Conservation (phyloP, 1,140 invertebrate species). For the Epicauta chinensis region DNA sequence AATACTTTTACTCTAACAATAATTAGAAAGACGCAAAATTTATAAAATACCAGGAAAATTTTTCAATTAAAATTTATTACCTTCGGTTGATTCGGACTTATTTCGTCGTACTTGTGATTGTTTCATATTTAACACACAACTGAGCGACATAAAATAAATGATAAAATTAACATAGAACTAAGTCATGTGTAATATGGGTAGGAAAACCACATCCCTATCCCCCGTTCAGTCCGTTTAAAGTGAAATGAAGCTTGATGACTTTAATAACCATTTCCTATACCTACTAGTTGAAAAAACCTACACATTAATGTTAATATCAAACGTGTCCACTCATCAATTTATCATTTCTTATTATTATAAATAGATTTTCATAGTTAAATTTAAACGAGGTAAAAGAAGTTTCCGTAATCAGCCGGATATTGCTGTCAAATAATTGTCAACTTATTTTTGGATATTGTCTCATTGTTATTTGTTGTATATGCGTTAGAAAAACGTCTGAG, state of each 20-base stretch:
- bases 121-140: conserved; percentile 2
- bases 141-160: conserved; percentile 8
- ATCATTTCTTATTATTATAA: too few species aligned
- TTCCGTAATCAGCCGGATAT: too few species aligned
- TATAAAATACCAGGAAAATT: too few species aligned
- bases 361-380: too few species aligned
- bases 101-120: conserved; percentile 4
- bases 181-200: conserved; percentile 3
- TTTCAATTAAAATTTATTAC: background rate
- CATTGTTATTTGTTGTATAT: too few species aligned
- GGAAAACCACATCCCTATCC: conserved; percentile 18
- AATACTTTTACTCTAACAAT: too few species aligned
- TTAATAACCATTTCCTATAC: conserved; percentile 20
- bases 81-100: conserved; percentile 8
- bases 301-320: background rate
- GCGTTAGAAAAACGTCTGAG: too few species aligned
- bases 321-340: too few species aligned
- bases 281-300: background rate
- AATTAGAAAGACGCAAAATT: too few species aligned
- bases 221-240: background rate
- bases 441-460: too few species aligned
- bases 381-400: too few species aligned
- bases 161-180: conserved; percentile 8
- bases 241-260: conserved; percentile 15
- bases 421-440: too few species aligned